These are phyloP conservation scores for Aphis gossypii DNA, from an alignment of 1,140 invertebrate species.

Conservation along the genomic window DNA sequence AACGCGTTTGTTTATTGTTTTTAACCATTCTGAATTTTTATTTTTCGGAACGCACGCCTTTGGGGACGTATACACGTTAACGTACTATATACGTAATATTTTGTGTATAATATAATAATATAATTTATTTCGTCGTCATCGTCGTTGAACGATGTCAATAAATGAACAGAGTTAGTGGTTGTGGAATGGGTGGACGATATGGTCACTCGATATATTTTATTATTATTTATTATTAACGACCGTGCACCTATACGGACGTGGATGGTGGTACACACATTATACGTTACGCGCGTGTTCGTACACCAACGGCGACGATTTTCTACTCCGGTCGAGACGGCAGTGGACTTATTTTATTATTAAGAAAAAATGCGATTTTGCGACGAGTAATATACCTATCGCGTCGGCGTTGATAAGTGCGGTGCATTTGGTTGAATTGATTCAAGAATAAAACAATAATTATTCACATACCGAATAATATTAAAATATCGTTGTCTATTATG, in stretches of 20 bases:
- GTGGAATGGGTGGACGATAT: neutral
- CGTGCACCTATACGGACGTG: neutral
- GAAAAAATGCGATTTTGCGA: neutral
- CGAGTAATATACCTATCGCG: no score
- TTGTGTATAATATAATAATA: constrained; percentile 1
- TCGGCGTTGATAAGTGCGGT: neutral
- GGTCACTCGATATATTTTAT: neutral
- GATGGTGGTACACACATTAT: neutral
- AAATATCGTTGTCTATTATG: no score
- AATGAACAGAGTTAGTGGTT: neutral
- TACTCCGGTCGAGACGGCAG: neutral
- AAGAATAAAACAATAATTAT: neutral
- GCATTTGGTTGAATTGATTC: neutral
- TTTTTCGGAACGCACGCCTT: neutral
- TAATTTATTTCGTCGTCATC: neutral
- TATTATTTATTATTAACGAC: constrained; percentile 32
- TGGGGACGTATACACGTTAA: neutral
- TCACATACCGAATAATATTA: no score
- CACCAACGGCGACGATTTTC: neutral
- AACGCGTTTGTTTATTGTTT: neutral
- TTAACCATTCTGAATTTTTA: neutral
- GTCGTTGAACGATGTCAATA: neutral
- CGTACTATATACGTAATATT: no score
- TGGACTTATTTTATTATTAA: neutral
- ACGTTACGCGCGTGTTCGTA: constrained; percentile 27